Evolutionary conservation across 2,797 vertebrate genomes (phyloP), one percentile per base, ranked within the genome.

Genomic region (Alcedo quadribrachys): DNA sequence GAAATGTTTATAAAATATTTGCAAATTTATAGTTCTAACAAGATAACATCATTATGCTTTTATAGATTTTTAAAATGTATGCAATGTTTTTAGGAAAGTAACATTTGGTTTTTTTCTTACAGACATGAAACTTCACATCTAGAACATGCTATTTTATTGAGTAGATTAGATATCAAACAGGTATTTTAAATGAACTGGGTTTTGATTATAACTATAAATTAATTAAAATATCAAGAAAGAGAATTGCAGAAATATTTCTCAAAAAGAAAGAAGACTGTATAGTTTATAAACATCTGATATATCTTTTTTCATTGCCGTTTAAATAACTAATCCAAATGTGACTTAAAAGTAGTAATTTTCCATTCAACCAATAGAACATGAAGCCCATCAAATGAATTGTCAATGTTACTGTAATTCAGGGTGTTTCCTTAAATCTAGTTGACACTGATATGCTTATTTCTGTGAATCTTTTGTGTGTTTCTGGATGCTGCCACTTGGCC

Each of bases 41-140:
- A 89, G 95, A 94, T 92, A 95, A 66, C 54, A 94, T 91, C 90
- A 16, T 94, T 83, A 91, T 78, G 43, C n/a, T 78, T 89, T 68
- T 87, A n/a, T 43, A 15, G 5, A 16, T 63, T 75, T 87, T 57
- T 37, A 54, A 28, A 45, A 67, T 79, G 51, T 85, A 68, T 91
- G 78, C 76, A 48, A 79, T 94, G 54, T 82, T 93, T 92, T 93
- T 71, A 77, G 85, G 61, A 92, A 82, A 67, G 45, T 87, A 94
- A 78, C 61, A 89, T 93, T 95, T 85, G 22, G 93, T 95, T 96
- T 92, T 91, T 92, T 91, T 92, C 91, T 85, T 92, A 68, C 46
- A 91, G 87, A 92, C 89, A 91, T 32, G 90, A 83, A 95, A 85
- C 53, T 75, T 73, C 89, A 89, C 93, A 91, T 95, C 80, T 87